These are phyloP conservation scores for Bubo blakistoni DNA, from an alignment of 2,113 vertebrate species.

Conservation along the genomic window DNA sequence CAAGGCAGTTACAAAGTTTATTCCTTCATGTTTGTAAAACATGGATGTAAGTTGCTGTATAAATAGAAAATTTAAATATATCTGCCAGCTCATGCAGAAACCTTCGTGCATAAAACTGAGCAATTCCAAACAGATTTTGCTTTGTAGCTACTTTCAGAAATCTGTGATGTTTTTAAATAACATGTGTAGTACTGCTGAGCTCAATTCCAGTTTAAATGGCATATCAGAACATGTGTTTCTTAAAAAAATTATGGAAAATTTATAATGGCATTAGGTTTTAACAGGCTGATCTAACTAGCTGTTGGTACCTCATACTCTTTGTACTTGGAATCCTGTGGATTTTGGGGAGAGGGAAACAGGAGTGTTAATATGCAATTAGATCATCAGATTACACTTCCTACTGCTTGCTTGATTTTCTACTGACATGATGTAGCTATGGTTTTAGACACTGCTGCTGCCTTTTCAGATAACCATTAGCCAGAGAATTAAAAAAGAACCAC, in stretches of 20 bases:
- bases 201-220: neutral
- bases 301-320: neutral
- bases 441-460: neutral
- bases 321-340: neutral
- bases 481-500: neutral
- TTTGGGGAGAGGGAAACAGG: neutral
- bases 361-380: neutral
- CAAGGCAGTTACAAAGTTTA: conserved; percentile 27
- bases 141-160: conserved; percentile 31
- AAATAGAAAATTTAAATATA: conserved; percentile 1
- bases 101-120: conserved; percentile 30
- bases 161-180: conserved; percentile 25
- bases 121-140: conserved; percentile 53
- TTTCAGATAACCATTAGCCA: neutral
- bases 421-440: neutral
- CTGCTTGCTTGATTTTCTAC: neutral
- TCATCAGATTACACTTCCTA: neutral
- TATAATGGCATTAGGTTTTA: neutral
- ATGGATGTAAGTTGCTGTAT: neutral
- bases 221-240: neutral
- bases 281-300: neutral
- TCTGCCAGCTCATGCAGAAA: conserved; percentile 48
- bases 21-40: conserved; percentile 49
- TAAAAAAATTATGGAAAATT: neutral
- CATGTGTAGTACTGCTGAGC: neutral